Percentiles rank a stretch among this genome's conserved stretches.
These are phyloP conservation scores for Atta texana DNA, from an alignment of 1,140 invertebrate species.

Conservation along the genomic window DNA sequence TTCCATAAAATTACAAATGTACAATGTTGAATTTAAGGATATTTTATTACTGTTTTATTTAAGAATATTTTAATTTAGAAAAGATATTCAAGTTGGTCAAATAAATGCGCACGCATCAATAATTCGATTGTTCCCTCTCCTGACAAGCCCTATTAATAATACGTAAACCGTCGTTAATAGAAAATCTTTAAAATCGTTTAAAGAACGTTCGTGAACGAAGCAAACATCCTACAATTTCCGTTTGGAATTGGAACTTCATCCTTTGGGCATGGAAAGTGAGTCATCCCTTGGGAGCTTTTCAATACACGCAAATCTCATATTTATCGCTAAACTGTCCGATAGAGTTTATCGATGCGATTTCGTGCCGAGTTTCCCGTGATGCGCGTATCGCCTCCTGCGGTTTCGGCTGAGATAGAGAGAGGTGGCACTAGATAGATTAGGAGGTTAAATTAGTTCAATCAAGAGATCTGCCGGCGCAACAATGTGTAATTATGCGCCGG, in stretches of 20 bases:
- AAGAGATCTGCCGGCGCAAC: constrained; percentile 53
- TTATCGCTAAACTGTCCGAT: constrained; percentile 35
- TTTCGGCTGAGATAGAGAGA: constrained; percentile 32
- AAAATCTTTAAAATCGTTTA: background rate
- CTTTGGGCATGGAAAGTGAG: background rate
- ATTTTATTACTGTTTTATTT: background rate
- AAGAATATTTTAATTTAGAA: too few relatives aligned
- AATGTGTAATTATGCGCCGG: constrained; percentile 63
- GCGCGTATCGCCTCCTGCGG: constrained; percentile 37
- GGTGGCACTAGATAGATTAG: constrained; percentile 47
- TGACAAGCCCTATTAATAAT: too few relatives aligned
- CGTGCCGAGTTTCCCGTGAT: constrained; percentile 31
- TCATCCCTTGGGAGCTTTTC: constrained; percentile 9
- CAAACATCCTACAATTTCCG: background rate
- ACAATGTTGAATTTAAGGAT: background rate
- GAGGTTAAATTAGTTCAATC: constrained; percentile 64
- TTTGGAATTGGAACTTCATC: constrained; percentile 20
- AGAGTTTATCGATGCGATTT: constrained; percentile 41
- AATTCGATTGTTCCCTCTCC: background rate
- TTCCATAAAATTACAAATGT: background rate
- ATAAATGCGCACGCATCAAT: background rate
- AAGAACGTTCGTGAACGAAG: background rate
- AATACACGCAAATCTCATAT: constrained; percentile 13
- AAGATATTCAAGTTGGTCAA: background rate
- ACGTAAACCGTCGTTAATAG: background rate